Evolutionary conservation across 92 coral and sea anemone genomes (phyloP).

Genomic region (Phenganax subtilis): DNA sequence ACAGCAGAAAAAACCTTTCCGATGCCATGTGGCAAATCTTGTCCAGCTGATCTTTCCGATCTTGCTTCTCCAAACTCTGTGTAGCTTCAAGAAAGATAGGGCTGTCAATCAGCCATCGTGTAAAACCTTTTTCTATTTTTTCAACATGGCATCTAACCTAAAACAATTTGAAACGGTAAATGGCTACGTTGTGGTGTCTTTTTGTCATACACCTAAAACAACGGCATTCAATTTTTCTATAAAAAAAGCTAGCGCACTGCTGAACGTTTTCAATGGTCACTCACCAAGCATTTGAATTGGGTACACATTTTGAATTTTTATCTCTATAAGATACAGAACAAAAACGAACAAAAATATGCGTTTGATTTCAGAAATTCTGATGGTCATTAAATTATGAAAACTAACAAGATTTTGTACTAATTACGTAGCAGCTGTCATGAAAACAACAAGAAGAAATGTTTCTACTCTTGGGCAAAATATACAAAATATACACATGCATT

Average conservation of each 20-base stretch:
- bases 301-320: conserved; percentile 11
- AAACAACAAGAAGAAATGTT: background rate
- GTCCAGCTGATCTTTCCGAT: conserved; percentile 15
- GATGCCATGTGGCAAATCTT: background rate
- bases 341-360: too few species aligned
- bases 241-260: background rate
- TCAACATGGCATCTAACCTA: conserved; percentile 8
- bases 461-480: too few species aligned
- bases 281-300: conserved; percentile 1
- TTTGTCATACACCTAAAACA: background rate
- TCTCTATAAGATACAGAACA: background rate
- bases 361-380: too few species aligned
- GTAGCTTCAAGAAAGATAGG: conserved; percentile 3
- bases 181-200: background rate
- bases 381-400: background rate
- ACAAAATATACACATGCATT: too few species aligned
- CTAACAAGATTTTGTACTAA: background rate
- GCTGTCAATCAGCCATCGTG: conserved; percentile 17
- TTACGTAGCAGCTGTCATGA: background rate
- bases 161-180: background rate
- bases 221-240: background rate
- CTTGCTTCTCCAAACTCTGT: background rate
- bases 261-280: background rate
- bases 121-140: conserved; percentile 1
- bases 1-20: too few species aligned